phyloP scores from a whole-genome alignment of 2,797 vertebrate species.

The Adrianichthys oophorus region DNA sequence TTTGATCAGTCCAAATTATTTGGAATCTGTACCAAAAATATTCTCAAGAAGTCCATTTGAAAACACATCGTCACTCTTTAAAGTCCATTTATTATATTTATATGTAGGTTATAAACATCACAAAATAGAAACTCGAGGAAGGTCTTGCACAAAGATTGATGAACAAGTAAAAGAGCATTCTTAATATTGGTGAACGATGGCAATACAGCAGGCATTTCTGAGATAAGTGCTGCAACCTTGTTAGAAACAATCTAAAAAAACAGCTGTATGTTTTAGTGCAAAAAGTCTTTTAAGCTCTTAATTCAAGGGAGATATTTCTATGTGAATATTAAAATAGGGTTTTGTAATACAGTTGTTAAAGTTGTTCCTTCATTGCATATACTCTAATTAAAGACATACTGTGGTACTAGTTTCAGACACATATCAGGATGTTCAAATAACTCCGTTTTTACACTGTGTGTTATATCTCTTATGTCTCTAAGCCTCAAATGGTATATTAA shows the following conservation, averaged over 20 bases:
- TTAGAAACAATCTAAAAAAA: conserved; percentile 58
- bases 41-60: conserved; percentile 22
- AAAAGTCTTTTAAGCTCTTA: conserved; percentile 61
- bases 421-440: conserved; percentile 58
- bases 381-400: conserved; percentile 64
- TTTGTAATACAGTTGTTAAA: conserved; percentile 60
- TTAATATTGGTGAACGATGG: conserved; percentile 61
- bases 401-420: conserved; percentile 60
- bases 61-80: conserved; percentile 49
- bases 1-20: neutral
- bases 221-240: conserved; percentile 59
- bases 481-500: conserved; percentile 65
- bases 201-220: conserved; percentile 61
- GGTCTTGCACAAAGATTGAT: conserved; percentile 71
- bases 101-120: conserved; percentile 79
- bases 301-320: conserved; percentile 45
- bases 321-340: conserved; percentile 65
- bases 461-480: conserved; percentile 66
- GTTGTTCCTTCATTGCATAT: conserved; percentile 79
- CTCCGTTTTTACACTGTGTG: conserved; percentile 58
- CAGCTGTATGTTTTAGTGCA: conserved; percentile 65
- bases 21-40: neutral
- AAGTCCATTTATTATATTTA: conserved; percentile 77
- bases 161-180: conserved; percentile 73
- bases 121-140: conserved; percentile 76